phyloP scores from a whole-genome alignment of 2,888 invertebrate species.

The Andrena trimmerana region DNA sequence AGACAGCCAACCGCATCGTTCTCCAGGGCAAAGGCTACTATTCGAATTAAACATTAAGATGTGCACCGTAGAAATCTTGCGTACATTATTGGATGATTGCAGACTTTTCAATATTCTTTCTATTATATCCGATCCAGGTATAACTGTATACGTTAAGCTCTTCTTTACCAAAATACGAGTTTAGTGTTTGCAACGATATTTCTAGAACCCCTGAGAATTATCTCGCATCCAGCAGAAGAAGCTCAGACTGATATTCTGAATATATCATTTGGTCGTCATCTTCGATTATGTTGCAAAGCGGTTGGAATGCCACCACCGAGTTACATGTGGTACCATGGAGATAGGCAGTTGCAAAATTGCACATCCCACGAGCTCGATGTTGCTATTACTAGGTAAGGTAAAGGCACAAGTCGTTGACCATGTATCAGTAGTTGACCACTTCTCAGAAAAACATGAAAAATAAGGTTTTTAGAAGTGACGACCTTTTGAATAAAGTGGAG shows the following conservation, averaged over 20 bases:
- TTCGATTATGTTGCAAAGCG: constrained; percentile 77
- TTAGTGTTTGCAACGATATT: background rate
- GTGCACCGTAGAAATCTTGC: constrained; percentile 77
- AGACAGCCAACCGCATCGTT: constrained; percentile 20
- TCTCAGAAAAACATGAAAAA: too few species aligned
- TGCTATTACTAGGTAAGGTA: constrained; percentile 67
- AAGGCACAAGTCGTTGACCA: too few species aligned
- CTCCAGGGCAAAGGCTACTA: constrained; percentile 74
- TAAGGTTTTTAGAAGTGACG: too few species aligned
- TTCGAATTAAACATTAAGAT: constrained; percentile 74
- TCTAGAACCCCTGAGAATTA: constrained; percentile 75
- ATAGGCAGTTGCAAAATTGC: constrained; percentile 66
- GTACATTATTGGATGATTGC: constrained; percentile 73
- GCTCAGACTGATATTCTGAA: constrained; percentile 41
- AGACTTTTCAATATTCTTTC: constrained; percentile 72
- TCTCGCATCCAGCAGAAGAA: constrained; percentile 72
- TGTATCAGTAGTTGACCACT: too few species aligned
- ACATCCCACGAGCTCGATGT: constrained; percentile 70
- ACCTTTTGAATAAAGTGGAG: too few species aligned
- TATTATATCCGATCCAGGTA: constrained; percentile 77
- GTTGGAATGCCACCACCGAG: constrained; percentile 79
- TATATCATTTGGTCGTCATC: constrained; percentile 65
- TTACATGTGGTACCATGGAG: constrained; percentile 78
- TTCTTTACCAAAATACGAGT: background rate
- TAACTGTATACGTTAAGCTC: background rate